These are phyloP conservation scores for Apus apus DNA, from an alignment of 2,113 vertebrate species.

Conservation along the genomic window DNA sequence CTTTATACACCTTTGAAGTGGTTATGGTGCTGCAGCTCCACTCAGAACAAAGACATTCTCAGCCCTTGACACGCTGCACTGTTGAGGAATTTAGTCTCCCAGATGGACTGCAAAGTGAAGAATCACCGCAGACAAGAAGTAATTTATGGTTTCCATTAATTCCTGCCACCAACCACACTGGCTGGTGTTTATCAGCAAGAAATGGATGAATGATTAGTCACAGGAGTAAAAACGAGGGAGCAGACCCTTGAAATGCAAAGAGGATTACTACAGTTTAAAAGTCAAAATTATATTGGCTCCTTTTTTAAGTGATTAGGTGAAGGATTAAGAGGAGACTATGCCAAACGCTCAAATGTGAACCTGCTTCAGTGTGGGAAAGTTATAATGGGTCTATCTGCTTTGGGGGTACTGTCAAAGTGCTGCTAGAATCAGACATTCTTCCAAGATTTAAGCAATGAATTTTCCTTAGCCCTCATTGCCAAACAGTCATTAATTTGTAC, in stretches of 20 bases:
- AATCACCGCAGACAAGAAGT: not conserved
- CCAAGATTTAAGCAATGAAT: not conserved
- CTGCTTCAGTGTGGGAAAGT: not conserved
- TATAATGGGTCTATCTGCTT: not conserved
- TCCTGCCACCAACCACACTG: not conserved
- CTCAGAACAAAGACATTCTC: conserved; percentile 26
- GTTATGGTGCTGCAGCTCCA: not conserved
- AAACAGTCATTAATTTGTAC: not conserved
- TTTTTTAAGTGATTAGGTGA: not conserved
- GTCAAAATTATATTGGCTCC: not conserved
- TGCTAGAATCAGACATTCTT: not conserved
- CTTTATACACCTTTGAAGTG: not conserved
- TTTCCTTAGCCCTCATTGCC: not conserved
- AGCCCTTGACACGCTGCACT: not conserved
- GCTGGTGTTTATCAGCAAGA: not conserved
- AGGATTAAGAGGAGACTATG: not conserved
- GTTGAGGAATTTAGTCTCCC: not conserved
- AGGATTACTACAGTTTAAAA: not conserved
- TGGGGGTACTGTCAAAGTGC: not conserved
- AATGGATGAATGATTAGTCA: conserved; percentile 1
- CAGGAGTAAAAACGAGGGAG: not conserved
- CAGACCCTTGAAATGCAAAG: not conserved
- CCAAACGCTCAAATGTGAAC: not conserved
- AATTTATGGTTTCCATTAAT: conserved; percentile 3
- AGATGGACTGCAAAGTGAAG: not conserved